Percentiles rank a stretch among this genome's conserved stretches.
Conservation (phyloP, 2,797 vertebrate genomes). For the Schizopygopsis malacanthus region DNA sequence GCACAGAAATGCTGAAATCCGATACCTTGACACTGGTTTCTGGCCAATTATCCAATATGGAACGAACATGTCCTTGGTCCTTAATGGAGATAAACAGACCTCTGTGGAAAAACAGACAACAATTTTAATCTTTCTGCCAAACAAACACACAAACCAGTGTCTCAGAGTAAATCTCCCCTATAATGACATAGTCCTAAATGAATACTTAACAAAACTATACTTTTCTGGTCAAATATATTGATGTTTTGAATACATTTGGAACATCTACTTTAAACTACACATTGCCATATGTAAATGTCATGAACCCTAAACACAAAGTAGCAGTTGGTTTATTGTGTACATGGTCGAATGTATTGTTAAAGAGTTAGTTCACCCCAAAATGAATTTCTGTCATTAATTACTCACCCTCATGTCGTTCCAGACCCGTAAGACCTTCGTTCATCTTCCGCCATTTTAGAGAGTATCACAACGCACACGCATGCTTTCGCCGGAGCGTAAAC, state of each 20-base stretch:
- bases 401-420: too few relatives aligned
- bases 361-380: too few relatives aligned
- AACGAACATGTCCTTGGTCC: constrained; percentile 93
- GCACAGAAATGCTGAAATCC: background rate
- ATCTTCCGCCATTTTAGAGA: too few relatives aligned
- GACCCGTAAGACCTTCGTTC: too few relatives aligned
- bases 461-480: too few relatives aligned
- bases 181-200: background rate
- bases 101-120: constrained; percentile 73
- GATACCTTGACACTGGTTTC: constrained; percentile 91
- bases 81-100: constrained; percentile 96
- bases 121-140: background rate
- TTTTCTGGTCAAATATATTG: background rate
- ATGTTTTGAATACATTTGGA: background rate
- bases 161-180: background rate
- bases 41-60: constrained; percentile 97
- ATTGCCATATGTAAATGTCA: background rate
- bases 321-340: background rate
- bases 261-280: background rate
- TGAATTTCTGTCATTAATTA: too few relatives aligned
- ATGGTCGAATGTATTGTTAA: background rate
- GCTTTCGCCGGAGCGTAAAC: too few relatives aligned
- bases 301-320: background rate
- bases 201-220: background rate
- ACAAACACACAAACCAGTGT: constrained; percentile 2